phyloP scores from a whole-genome alignment of 64 coral and sea anemone species.

The Montipora efflorescens region DNA sequence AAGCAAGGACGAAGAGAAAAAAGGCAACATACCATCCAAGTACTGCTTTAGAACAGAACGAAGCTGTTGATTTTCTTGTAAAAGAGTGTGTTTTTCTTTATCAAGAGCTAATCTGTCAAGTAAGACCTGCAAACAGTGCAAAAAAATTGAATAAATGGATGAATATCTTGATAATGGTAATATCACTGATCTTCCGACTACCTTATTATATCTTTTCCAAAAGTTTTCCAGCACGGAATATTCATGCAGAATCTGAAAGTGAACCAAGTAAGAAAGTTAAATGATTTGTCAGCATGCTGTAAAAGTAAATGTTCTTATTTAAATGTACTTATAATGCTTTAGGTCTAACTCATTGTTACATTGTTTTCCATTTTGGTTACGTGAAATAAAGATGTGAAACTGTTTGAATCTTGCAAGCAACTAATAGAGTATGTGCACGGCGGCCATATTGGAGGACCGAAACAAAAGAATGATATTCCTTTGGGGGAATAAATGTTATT shows the following conservation, averaged over 20 bases:
- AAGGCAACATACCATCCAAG: conserved; percentile 82
- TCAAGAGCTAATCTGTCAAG: conserved; percentile 97
- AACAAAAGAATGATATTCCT: too few species aligned
- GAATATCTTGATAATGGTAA: neutral
- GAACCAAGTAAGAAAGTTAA: neutral
- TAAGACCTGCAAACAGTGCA: conserved; percentile 70
- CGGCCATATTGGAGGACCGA: too few species aligned
- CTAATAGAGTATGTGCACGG: too few species aligned
- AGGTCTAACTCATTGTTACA: too few species aligned
- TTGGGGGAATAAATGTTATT: too few species aligned
- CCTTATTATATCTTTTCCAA: conserved; percentile 99
- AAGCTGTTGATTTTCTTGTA: conserved; percentile 98
- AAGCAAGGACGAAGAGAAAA: neutral
- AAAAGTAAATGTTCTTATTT: neutral
- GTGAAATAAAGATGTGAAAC: too few species aligned
- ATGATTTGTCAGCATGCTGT: neutral
- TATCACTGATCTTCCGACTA: neutral
- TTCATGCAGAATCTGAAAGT: conserved; percentile 85
- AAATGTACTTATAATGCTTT: too few species aligned
- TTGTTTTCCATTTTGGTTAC: too few species aligned
- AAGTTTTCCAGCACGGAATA: conserved; percentile 98
- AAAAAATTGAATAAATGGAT: neutral
- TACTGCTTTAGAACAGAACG: conserved; percentile 97
- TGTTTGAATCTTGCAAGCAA: too few species aligned
- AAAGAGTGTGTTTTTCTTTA: conserved; percentile 93